Evolutionary conservation across 2,797 vertebrate genomes (phyloP), one percentile per base, ranked within the genome.

Genomic region (Diglossa cyanea): DNA sequence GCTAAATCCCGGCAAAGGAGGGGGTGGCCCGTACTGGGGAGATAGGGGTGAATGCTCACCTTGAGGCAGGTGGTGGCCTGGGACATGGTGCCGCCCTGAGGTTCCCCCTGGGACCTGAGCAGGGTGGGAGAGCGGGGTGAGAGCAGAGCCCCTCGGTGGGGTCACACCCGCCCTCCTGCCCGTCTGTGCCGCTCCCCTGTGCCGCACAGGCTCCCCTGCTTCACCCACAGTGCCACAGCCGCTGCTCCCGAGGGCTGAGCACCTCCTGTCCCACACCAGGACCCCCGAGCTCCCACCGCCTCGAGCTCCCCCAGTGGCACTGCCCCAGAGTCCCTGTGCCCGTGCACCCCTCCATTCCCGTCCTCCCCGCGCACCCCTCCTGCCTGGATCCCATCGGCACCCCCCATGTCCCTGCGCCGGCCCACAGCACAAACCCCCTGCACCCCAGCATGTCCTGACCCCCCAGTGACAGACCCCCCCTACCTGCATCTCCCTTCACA

Each of bases 11-110:
- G 6, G 24, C 14, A 19, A 33, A 66, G 13, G 4, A 2, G 28
- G 4, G 33, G 13, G 9, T 13, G 58, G 5, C 11, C 44, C 1
- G 1, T 19, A 14, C 2, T 3, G 3, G 8, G n/a, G 7, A 23
- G 10, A 12, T 0, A 39, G n/a, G 53, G 66, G 44, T 1, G 12
- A 17, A 48, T 33, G 54, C 89, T 70, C 50, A 92, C 93, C 76
- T 79, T 5, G 68, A 37, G 30, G 81, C 70, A 68, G 61, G 80
- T 9, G 61, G 16, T 30, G 47, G 42, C 7, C 44, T 45, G 61
- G 54, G 86, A 71, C 95, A 93, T 94, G 66, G 58, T 31, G 71
- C 37, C 17, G 3, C 51, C 26, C 31, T 3, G 45, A 57, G 21
- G 65, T 7, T 71, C 48, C 37, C 0, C 0, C 24, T 4, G 60